Evolutionary conservation across 2,888 invertebrate genomes (phyloP), one percentile per base, ranked within the genome.

Genomic region (Mylabris sibirica): DNA sequence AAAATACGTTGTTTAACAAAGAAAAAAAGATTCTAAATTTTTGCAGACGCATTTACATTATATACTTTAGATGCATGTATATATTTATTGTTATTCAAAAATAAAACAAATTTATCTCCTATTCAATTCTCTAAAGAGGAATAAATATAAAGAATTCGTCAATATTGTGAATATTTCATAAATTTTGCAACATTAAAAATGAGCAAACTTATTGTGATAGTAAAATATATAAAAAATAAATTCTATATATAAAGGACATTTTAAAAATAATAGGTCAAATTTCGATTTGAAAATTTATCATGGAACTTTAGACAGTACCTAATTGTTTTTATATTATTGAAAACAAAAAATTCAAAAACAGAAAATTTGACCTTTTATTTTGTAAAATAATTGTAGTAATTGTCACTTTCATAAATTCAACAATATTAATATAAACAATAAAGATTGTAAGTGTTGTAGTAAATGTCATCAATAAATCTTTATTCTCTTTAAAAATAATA

Each of bases 141-240:
- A 30, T 30, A 30, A 30, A 11, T 9, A 20, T 20, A 49, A 20
- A 6, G 44, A 70, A 38, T 66, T 68, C 68, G 67, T 72, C 68
- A 70, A 72, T 70, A 72, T 72, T 72, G 72, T 72, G 72, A 70
- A 72, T 70, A 72, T 65, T 68, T 65, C 69, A 64, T 69, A 68
- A 68, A 65, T 63, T 70, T 70, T 71, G 57, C 65, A 68, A 64
- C 1, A 20, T 20, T 9, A 20, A 20, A 49, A 20, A 49, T 17
- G 2, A 6, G 11, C 17, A 72, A 69, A 71, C 73, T 70, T 69
- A 70, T 72, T 72, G 68, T 72, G 69, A 70, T 68, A 69, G 70
- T 66, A 71, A 59, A 61, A 59, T 66, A 41, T 65, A 60, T 62
- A 41, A 59, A 30, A 14, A 57, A 65, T 65, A 68, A n/a, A n/a